Base-by-base conservation (phyloP, 2,888 invertebrate species). In the Stenurella melanura region DNA sequence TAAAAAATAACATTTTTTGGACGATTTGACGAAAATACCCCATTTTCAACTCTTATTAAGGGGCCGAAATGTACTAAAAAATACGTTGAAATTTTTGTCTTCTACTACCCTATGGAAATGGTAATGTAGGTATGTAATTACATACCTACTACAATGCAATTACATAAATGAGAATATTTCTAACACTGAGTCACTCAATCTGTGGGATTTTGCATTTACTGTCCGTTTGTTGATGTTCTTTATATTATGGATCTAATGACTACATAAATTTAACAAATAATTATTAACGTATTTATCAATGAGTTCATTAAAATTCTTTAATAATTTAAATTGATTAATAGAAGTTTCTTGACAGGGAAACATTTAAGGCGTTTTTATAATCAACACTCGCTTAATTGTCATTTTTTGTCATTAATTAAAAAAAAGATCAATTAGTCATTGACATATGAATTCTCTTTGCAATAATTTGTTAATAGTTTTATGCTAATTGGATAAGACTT, bases 281-380 rank as follows among this genome's bases (percentile, higher is more conserved):
- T 66, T 38, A 66, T 66, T 26, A 66, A 54, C 11, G 1, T 66
- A 21, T 18, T 66, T 38, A 66, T 66, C 54, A 66, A 54, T 18
- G 1, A 18, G 12, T 42, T 66, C 26, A 66, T 54, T 66, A 66
- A 54, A 66, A 66, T 50, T 21, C 66, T 66, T 38, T 15, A 21
- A 5, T 10, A 42, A 26, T 66, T 19, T 15, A 17, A 17, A 15
- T 42, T 66, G 54, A 42, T 54, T 42, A 66, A 42, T 66, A 12
- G 19, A 42, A 10, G 19, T 26, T 19, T 60, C 60, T 11, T 60
- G 15, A 26, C 21, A 26, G 21, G 12, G 1, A 58, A 9, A 19
- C 19, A 21, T 11, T 21, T 26, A 21, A 11, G 30, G 30, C 17
- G 30, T 61, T 26, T 61, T 17, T 15, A 61, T 42, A 61, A n/a